Evolutionary conservation across 2,888 invertebrate species (phyloP).

Genomic region (Odontomyia ornata): DNA sequence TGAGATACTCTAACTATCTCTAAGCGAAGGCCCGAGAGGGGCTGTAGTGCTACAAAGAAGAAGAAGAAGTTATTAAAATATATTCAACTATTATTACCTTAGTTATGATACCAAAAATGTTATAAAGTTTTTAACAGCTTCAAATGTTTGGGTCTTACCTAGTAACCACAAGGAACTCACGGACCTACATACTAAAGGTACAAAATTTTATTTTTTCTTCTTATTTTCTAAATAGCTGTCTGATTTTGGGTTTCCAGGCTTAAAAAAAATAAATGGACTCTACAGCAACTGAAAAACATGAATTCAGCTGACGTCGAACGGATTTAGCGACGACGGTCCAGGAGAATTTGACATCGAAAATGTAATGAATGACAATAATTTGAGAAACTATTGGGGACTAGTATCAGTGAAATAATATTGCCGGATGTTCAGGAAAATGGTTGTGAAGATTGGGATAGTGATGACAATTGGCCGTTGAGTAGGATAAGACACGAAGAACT

Average conservation of each 20-base stretch:
- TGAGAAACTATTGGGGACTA: background rate
- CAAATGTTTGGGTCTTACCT: too few species aligned
- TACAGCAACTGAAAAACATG: too few species aligned
- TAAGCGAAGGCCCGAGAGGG: too few species aligned
- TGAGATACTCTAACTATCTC: too few species aligned
- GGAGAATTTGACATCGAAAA: too few species aligned
- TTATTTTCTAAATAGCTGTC: background rate
- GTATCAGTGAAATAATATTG: background rate
- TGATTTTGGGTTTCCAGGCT: background rate
- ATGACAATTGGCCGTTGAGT: constrained; percentile 1
- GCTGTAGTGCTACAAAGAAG: too few species aligned
- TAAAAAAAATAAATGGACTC: background rate
- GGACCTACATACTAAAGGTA: background rate
- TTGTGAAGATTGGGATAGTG: background rate
- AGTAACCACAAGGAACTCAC: background rate
- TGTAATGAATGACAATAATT: background rate
- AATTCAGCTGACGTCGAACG: background rate
- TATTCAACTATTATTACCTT: too few species aligned
- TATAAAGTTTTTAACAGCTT: too few species aligned
- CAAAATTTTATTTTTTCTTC: background rate
- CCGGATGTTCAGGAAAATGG: background rate
- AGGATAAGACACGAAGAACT: background rate
- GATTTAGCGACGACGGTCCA: background rate
- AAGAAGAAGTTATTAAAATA: too few species aligned
- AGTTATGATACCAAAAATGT: too few species aligned